Conservation (phyloP, 2,797 vertebrate species). For the Acanthurus leucopareius region DNA sequence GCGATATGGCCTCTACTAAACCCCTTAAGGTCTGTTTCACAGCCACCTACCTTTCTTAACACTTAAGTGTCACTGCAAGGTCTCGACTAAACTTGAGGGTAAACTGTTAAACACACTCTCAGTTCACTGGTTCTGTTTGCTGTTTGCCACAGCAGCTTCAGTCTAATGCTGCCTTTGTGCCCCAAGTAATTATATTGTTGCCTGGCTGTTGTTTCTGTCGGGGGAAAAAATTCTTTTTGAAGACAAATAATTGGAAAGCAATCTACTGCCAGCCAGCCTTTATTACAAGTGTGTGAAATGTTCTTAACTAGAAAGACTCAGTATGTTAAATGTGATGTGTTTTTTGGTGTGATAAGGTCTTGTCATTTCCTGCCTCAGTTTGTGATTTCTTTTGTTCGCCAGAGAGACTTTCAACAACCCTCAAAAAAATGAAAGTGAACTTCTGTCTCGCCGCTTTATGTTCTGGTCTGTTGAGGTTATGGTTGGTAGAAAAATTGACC, state of each 20-base stretch:
- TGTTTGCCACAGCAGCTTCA: conserved; percentile 42
- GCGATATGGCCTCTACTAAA: conserved; percentile 43
- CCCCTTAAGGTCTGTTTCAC: conserved; percentile 41
- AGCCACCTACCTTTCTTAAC: conserved; percentile 42
- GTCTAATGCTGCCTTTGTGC: conserved; percentile 7
- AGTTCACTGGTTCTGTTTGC: conserved; percentile 37
- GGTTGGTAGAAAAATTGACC: conserved; percentile 41
- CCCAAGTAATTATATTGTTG: conserved; percentile 2
- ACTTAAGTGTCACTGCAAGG: conserved; percentile 45
- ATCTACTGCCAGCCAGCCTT: background rate
- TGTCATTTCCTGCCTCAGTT: conserved; percentile 13
- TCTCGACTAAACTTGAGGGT: conserved; percentile 55
- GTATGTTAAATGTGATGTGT: too few species aligned
- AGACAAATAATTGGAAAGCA: conserved; percentile 13
- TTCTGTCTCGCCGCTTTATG: conserved; percentile 16
- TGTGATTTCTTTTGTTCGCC: conserved; percentile 12
- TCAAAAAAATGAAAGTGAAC: conserved; percentile 32
- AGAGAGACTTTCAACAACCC: conserved; percentile 12
- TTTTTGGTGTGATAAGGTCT: too few species aligned
- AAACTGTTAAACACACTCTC: conserved; percentile 36
- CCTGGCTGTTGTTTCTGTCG: conserved; percentile 9
- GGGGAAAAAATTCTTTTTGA: background rate
- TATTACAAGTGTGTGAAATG: background rate
- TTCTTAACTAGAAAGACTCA: too few species aligned
- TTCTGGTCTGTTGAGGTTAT: conserved; percentile 44